Conservation (phyloP, 2,797 vertebrate genomes). For the Rhadinocentrus ornatus region DNA sequence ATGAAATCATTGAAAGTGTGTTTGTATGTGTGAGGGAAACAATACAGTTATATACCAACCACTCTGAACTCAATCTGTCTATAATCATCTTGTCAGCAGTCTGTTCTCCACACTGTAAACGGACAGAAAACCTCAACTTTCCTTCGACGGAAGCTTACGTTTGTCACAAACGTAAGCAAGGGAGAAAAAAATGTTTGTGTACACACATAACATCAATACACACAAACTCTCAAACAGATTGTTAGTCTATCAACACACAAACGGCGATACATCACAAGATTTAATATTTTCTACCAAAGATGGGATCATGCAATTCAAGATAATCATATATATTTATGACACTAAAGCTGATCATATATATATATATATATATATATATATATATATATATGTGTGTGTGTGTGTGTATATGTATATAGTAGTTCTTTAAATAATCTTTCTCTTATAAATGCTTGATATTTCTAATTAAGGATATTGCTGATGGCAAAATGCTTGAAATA, state of each 20-base stretch:
- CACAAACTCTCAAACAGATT: constrained; percentile 16
- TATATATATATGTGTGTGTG: no score
- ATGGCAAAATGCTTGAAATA: not conserved
- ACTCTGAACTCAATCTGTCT: constrained; percentile 26
- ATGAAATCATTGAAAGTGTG: not conserved
- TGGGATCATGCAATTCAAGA: not conserved
- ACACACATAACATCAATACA: constrained; percentile 30
- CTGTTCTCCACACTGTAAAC: constrained; percentile 70
- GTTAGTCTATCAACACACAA: not conserved
- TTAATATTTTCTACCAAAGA: not conserved
- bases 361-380: no score
- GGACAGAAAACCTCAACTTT: constrained; percentile 73
- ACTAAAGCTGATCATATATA: no score
- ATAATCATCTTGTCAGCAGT: constrained; percentile 73
- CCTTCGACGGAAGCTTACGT: constrained; percentile 73
- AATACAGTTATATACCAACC: constrained; percentile 11
- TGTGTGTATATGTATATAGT: no score
- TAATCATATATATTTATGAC: not conserved
- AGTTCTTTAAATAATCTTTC: not conserved
- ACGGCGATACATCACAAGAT: not conserved
- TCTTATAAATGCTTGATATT: not conserved
- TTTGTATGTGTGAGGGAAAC: not conserved
- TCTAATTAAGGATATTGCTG: not conserved
- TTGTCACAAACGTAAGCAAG: constrained; percentile 45
- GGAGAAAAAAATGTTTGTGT: constrained; percentile 48